A percentile compares a stretch with the other conserved stretches of the same genome.
Evolutionary conservation across 2,113 vertebrate genomes (phyloP).

Genomic region (Ceratotherium simum): DNA sequence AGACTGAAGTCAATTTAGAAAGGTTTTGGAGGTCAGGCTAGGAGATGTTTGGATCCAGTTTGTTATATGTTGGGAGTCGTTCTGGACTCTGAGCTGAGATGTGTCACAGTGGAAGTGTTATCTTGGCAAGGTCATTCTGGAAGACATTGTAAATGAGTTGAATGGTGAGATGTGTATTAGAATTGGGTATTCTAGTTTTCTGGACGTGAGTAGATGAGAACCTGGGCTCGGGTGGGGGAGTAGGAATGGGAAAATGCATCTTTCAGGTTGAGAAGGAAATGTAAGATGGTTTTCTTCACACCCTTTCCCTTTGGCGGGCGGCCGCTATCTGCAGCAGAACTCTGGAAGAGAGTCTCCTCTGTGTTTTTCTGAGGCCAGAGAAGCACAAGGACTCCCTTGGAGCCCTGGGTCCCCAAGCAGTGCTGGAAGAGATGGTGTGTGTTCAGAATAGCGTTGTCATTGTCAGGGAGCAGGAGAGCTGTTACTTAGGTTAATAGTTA

Average conservation of each 20-base stretch:
- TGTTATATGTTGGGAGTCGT: neutral
- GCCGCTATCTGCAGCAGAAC: neutral
- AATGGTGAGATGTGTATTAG: neutral
- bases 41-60: neutral
- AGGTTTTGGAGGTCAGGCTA: neutral
- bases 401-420: neutral
- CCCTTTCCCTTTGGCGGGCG: neutral
- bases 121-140: neutral
- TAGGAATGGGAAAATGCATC: neutral
- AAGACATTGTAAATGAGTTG: neutral
- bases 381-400: neutral
- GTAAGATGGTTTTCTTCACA: neutral
- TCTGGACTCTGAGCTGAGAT: neutral
- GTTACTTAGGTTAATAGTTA: neutral
- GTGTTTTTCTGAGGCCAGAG: neutral
- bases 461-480: neutral
- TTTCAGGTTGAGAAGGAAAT: neutral
- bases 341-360: neutral
- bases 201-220: neutral
- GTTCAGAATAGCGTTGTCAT: neutral
- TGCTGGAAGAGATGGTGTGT: neutral
- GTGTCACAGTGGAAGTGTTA: neutral
- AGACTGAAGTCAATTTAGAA: neutral
- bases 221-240: neutral
- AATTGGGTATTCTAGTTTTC: neutral